phyloP scores from a whole-genome alignment of 2,797 vertebrate species.

The Austrolebias charrua region DNA sequence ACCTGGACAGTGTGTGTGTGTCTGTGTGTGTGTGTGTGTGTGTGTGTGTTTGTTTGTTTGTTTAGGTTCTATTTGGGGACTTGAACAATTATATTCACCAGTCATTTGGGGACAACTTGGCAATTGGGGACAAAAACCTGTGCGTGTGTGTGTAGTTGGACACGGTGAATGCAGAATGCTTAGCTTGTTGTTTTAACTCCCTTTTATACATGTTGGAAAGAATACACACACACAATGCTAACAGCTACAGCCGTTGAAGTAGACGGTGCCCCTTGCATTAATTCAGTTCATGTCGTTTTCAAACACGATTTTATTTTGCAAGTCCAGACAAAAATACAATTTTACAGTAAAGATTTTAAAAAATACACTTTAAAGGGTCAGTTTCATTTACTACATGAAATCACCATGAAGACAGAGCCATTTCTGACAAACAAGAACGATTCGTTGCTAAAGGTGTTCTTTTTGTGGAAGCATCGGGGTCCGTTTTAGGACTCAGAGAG shows the following conservation, averaged over 20 bases:
- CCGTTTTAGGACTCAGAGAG: constrained; percentile 43
- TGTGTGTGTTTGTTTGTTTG: constrained; percentile 15
- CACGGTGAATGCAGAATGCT: constrained; percentile 76
- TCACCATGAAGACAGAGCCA: no score
- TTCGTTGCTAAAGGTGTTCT: constrained; percentile 21
- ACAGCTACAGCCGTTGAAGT: constrained; percentile 65
- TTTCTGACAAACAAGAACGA: no score
- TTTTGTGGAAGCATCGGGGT: constrained; percentile 40
- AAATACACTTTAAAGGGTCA: no score
- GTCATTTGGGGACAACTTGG: no score
- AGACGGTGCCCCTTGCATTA: no score
- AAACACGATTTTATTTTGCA: no score
- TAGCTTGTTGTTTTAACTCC: constrained; percentile 68
- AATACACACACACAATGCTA: constrained; percentile 77
- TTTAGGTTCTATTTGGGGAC: neutral
- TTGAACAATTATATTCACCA: no score
- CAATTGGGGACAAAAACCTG: neutral
- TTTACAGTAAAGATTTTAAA: no score
- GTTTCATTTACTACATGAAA: no score
- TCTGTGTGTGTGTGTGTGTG: constrained; percentile 2
- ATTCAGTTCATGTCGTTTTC: no score
- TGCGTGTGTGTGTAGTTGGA: neutral
- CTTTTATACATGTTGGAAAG: constrained; percentile 75
- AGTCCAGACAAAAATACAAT: no score
- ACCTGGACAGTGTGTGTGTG: constrained; percentile 13